These are phyloP conservation scores for Drosophila seguyi DNA, from an alignment of 1,140 invertebrate genomes.

Conservation along the genomic window DNA sequence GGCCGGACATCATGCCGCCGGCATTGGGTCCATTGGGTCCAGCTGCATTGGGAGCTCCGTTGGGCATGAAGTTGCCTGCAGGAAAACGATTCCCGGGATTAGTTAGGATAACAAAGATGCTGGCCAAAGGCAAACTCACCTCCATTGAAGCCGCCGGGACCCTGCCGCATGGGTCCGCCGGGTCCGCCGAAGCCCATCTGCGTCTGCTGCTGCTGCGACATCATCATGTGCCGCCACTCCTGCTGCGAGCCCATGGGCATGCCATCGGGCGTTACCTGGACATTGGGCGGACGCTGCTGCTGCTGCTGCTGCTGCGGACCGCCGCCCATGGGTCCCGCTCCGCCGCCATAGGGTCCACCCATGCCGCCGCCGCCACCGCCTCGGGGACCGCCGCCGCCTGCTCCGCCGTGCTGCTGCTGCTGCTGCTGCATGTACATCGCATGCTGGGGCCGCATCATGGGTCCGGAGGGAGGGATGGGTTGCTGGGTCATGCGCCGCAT, in stretches of 20 bases:
- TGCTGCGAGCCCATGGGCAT: conserved; percentile 87
- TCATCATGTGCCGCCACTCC: conserved; percentile 90
- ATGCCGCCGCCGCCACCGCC: conserved; percentile 84
- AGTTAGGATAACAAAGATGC: not conserved
- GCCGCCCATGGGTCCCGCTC: conserved; percentile 67
- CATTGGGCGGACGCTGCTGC: conserved; percentile 85
- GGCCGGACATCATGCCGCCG: conserved; percentile 72
- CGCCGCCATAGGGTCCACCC: conserved; percentile 85
- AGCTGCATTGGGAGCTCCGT: conserved; percentile 62
- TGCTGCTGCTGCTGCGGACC: conserved; percentile 79
- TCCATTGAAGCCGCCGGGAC: conserved; percentile 89
- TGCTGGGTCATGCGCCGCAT: conserved; percentile 89
- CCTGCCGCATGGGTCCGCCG: conserved; percentile 86
- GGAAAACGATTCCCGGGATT: not conserved
- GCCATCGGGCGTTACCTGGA: conserved; percentile 86
- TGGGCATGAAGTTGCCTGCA: conserved; percentile 80
- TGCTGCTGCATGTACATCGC: conserved; percentile 86
- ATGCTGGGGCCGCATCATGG: conserved; percentile 89
- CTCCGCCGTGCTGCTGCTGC: conserved; percentile 85
- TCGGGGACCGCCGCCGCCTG: conserved; percentile 68
- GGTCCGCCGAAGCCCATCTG: conserved; percentile 86
- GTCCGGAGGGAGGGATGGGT: conserved; percentile 89
- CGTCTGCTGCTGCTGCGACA: conserved; percentile 88
- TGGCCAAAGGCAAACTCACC: conserved; percentile 82
- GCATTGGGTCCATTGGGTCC: conserved; percentile 69